Percentiles rank a stretch among this genome's conserved stretches.
Evolutionary conservation across 2,888 invertebrate species (phyloP).

Genomic region (Aquatica leii): DNA sequence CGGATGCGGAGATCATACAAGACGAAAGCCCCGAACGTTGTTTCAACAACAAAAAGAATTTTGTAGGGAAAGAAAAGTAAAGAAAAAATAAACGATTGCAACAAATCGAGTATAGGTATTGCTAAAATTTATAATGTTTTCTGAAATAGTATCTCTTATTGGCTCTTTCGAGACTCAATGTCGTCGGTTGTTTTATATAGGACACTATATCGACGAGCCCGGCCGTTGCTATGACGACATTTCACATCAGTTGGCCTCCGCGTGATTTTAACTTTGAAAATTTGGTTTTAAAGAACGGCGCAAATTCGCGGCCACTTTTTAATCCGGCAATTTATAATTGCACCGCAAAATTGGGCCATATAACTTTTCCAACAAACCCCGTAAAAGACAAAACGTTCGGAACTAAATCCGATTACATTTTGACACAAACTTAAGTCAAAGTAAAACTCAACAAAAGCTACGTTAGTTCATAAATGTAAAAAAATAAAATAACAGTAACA

Average conservation of each 20-base stretch:
- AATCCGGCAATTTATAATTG: background rate
- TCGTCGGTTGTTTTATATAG: conserved; percentile 37
- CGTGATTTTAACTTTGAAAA: conserved; percentile 33
- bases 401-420: no score
- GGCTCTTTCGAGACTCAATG: conserved; percentile 35
- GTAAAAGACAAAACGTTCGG: no score
- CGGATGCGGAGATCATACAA: no score
- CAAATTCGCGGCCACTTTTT: conserved; percentile 11
- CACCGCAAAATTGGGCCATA: background rate
- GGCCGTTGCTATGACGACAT: conserved; percentile 34
- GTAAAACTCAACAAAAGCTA: no score
- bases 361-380: background rate
- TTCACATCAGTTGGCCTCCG: conserved; percentile 34
- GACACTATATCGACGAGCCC: conserved; percentile 37
- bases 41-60: no score
- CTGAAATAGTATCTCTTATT: conserved; percentile 25
- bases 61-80: no score
- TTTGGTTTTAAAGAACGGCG: conserved; percentile 26
- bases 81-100: no score
- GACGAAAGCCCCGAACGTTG: no score
- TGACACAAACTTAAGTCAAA: no score
- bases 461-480: no score
- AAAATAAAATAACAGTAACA: no score
- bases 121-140: conserved; percentile 11
- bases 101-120: no score